Conservation (phyloP, 2,888 invertebrate genomes). For the Tetropium fuscum region DNA sequence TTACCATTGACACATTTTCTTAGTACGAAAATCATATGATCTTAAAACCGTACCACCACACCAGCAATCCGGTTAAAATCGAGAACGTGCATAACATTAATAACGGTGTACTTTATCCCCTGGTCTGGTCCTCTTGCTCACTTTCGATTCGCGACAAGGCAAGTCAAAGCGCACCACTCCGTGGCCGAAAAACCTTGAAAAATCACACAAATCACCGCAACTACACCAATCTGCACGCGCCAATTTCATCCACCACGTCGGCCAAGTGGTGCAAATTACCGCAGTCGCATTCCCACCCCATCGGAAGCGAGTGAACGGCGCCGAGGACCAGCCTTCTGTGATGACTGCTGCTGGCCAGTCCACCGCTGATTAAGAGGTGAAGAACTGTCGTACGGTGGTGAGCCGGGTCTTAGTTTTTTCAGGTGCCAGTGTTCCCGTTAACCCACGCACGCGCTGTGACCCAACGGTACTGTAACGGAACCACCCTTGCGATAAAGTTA, state of each 20-base stretch:
- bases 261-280: slow-evolving; percentile 47
- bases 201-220: slow-evolving; percentile 38
- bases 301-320: slow-evolving; percentile 57
- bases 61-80: no score
- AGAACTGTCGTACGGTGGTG: slow-evolving; percentile 49
- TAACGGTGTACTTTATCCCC: no score
- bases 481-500: slow-evolving; percentile 12
- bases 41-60: no score
- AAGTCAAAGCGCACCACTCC: slow-evolving; percentile 30
- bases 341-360: slow-evolving; percentile 55
- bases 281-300: slow-evolving; percentile 56
- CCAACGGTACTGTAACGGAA: background rate
- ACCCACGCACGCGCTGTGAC: slow-evolving; percentile 45
- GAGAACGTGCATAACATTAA: no score
- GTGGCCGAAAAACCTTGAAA: slow-evolving; percentile 23
- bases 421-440: slow-evolving; percentile 31
- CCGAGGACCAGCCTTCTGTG: slow-evolving; percentile 48
- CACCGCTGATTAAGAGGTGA: slow-evolving; percentile 55
- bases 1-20: no score
- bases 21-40: no score
- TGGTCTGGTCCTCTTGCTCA: background rate
- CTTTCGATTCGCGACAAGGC: slow-evolving; percentile 35
- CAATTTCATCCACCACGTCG: slow-evolving; percentile 22
- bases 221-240: slow-evolving; percentile 28
- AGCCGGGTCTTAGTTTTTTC: slow-evolving; percentile 37